phyloP scores from a whole-genome alignment of 2,797 vertebrate genomes.

The Furcifer pardalis region DNA sequence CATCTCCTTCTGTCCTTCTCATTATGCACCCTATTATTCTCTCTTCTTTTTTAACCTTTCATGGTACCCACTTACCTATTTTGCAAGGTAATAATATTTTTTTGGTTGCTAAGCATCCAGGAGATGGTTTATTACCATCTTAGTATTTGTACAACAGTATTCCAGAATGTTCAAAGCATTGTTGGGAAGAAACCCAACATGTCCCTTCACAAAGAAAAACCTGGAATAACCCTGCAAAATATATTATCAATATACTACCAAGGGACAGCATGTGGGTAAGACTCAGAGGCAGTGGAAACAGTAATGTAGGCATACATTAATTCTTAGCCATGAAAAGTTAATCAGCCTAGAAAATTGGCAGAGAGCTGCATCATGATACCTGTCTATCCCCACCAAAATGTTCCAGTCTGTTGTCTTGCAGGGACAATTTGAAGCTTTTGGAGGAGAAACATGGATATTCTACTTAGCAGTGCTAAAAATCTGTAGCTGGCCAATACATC shows the following conservation, averaged over 20 bases:
- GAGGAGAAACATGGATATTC: not conserved
- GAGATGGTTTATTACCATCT: not conserved
- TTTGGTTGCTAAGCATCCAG: slow-evolving; percentile 1
- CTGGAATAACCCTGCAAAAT: not conserved
- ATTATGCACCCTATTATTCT: not conserved
- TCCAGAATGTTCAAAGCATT: not conserved
- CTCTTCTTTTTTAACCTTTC: not conserved
- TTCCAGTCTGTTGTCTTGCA: not conserved
- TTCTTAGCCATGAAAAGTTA: not conserved
- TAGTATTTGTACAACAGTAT: not conserved
- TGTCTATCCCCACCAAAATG: not conserved
- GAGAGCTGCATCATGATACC: not conserved
- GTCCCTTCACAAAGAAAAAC: not conserved
- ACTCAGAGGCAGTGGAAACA: not conserved
- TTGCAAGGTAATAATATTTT: not conserved
- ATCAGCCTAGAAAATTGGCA: not conserved
- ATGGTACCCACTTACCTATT: not conserved
- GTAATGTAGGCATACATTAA: not conserved
- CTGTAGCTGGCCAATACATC: not conserved
- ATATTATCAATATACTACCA: not conserved
- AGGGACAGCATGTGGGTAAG: not conserved
- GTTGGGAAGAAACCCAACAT: no score
- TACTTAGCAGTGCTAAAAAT: not conserved
- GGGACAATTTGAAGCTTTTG: not conserved
- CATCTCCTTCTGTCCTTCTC: not conserved